A percentile compares a stretch with the other conserved stretches of the same genome.
phyloP scores from a whole-genome alignment of 2,797 vertebrate species.

The Aldrovandia affinis region DNA sequence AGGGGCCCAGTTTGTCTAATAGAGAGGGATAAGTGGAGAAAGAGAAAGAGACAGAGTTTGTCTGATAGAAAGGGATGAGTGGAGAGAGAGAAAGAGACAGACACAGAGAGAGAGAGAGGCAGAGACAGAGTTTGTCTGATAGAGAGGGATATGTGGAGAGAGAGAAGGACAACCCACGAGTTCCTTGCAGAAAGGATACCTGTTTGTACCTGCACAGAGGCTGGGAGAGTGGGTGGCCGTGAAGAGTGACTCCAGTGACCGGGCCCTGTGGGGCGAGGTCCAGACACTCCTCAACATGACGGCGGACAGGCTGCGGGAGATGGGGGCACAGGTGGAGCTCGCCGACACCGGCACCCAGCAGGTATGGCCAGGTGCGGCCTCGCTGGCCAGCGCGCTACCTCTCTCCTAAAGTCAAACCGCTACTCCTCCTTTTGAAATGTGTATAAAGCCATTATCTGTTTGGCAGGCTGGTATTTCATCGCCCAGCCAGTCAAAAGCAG shows the following conservation, averaged over 20 bases:
- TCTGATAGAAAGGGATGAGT: no score
- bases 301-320: slow-evolving; percentile 52
- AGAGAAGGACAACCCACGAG: no score
- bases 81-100: no score
- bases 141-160: neutral
- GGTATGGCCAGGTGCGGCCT: slow-evolving; percentile 49
- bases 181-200: neutral
- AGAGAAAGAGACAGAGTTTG: no score
- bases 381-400: neutral
- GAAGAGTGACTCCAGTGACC: slow-evolving; percentile 71
- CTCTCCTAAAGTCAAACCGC: neutral
- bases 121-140: neutral
- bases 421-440: neutral
- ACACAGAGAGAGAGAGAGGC: no score
- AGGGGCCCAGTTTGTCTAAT: no score
- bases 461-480: neutral
- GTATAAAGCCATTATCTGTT: neutral
- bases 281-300: slow-evolving; percentile 59
- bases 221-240: slow-evolving; percentile 75
- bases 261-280: slow-evolving; percentile 58
- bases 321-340: slow-evolving; percentile 64
- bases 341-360: slow-evolving; percentile 62
- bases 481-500: neutral
- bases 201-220: slow-evolving; percentile 48
- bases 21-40: no score